These are phyloP conservation scores for Ficedula albicollis DNA, from an alignment of 2,797 vertebrate species.

Conservation along the genomic window DNA sequence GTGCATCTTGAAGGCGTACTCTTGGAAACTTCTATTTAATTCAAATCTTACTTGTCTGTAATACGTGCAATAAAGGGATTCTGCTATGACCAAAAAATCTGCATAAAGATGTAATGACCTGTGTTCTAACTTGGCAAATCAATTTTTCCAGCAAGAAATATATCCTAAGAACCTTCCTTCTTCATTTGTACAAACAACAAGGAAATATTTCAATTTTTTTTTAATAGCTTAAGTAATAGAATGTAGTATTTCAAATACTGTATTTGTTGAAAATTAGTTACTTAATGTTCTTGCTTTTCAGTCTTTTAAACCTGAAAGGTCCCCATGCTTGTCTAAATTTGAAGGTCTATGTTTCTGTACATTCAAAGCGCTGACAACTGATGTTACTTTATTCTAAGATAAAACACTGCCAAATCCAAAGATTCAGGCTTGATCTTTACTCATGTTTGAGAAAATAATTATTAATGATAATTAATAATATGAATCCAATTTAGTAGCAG, in stretches of 20 bases:
- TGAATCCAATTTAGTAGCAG: background rate
- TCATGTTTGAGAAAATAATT: background rate
- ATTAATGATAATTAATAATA: background rate
- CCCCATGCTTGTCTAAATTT: background rate
- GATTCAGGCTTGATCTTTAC: background rate
- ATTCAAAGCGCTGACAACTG: background rate
- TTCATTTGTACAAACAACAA: fast-evolving
- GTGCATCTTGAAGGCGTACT: background rate
- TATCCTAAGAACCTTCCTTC: background rate
- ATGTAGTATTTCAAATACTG: background rate
- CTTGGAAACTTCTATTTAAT: background rate
- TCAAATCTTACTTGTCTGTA: background rate
- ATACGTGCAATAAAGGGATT: background rate
- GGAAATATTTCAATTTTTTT: background rate
- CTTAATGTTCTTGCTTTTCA: background rate
- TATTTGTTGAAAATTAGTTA: background rate
- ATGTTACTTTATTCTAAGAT: background rate
- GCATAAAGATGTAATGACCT: background rate
- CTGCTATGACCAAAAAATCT: background rate
- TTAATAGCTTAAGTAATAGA: background rate
- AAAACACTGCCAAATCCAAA: background rate
- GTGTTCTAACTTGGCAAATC: background rate
- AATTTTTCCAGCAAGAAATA: background rate
- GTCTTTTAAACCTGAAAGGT: background rate
- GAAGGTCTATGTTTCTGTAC: background rate